Evolutionary conservation across 2,797 vertebrate species (phyloP), one percentile per base, ranked within the genome.

Genomic region (Sarcoramphus papa): DNA sequence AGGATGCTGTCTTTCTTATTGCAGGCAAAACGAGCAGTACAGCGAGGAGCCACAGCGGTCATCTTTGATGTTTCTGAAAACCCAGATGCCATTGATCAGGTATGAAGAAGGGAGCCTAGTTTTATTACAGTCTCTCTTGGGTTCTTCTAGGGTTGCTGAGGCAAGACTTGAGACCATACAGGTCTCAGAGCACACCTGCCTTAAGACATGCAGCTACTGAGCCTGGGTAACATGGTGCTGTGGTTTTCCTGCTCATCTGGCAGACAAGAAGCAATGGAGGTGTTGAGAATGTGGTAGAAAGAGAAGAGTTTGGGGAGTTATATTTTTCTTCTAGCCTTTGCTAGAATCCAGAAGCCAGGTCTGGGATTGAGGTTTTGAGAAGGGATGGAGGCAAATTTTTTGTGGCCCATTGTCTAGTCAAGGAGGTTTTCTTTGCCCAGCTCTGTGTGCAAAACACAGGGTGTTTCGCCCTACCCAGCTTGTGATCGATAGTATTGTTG

Each of bases 31-130:
- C 98, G 99, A 96, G 99, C 99, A 3, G 99, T 99, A 48, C 99
- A 99, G 97, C 98, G 99, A 56, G 99, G 99, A 94, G 99, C 99
- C 62, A 99, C 99, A 0, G 99, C 99, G 1, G 99, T 99, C 97
- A 99, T 99, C 98, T 99, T 99, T 89, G 99, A 99, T 75, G 99
- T 99, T 88, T 99, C 99, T 2, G 99, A 99, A 98, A 99, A 99
- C 95, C 99, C 99, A 63, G 99, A 99, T 86, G 99, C 99, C 96
- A 99, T 99, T 73, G 99, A 99, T 97, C 99, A 99, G 99, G 99
- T 98, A 98, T 35, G 94, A 74, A 75, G 68, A 53, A 69, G 30
- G 69, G 67, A 92, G 75, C 51, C n/a, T 69, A 65, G 65, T 51
- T 69, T 70, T 78, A 41, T 81, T 70, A 30, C 33, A 69, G 69